Evolutionary conservation across 2,797 vertebrate species (phyloP), one percentile per base, ranked within the genome.

Genomic region (Danio kyathit): DNA sequence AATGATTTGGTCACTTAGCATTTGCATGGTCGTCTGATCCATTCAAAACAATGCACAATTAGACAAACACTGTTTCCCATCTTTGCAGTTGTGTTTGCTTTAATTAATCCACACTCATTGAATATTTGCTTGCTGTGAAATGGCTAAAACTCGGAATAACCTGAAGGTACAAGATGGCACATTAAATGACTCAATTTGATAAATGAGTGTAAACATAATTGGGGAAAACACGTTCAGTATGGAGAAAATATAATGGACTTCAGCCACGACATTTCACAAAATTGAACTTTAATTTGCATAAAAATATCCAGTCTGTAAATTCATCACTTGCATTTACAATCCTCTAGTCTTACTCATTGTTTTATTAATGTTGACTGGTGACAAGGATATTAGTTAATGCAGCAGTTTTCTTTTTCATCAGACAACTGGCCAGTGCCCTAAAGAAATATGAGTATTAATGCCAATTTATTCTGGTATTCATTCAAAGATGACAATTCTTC

Each of bases 401-500:
- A 59, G 64, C 85, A 72, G 79, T 64, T 66, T 14, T 72, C 44
- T 84, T 89, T 82, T 89, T 87, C 76, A 59, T 59, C 21, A 19
- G 78, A 67, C 56, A 63, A 79, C 43, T n/a, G 61, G 70, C 10
- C 49, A 70, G 29, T 41, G n/a, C 40, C 52, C 57, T 40, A 83
- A 85, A 69, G 5, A 46, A 81, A 69, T 66, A 52, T 61, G 40
- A 44, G 60, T 63, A 12, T 65, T 67, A 56, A 17, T 74, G 70
- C 46, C 21, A 65, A n/a, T 65, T 81, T 40, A 43, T 64, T 64
- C 60, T 44, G 29, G 29, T 29, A 29, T 29, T 29, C 29, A 29
- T 29, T 29, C 29, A 64, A 59, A 41, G 19, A 10, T 40, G 41
- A 41, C 49, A 74, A 44, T 59, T 56, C 69, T 79, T 44, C 12